A percentile compares a stretch with the other conserved stretches of the same genome.
Evolutionary conservation across 2,797 vertebrate species (phyloP).

Genomic region (Pangasius larnaudii): DNA sequence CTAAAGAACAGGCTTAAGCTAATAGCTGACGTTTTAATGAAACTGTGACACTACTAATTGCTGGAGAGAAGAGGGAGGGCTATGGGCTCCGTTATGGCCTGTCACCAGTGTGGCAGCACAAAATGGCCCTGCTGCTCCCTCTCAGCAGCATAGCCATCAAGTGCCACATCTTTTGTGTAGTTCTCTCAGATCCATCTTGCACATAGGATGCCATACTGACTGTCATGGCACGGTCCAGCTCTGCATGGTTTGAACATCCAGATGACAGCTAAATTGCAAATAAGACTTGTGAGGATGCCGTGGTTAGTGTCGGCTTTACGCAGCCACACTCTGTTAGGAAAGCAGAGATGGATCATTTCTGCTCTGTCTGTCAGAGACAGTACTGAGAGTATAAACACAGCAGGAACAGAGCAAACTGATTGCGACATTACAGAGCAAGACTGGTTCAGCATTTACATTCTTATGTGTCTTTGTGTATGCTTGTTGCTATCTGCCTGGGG

Average conservation of each 20-base stretch:
- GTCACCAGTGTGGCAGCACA: constrained; percentile 62
- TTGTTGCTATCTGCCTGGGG: constrained; percentile 17
- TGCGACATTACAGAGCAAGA: constrained; percentile 18
- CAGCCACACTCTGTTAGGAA: constrained; percentile 25
- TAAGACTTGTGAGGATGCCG: constrained; percentile 20
- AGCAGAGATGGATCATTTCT: constrained; percentile 44
- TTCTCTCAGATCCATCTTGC: constrained; percentile 44
- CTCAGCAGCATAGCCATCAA: constrained; percentile 59
- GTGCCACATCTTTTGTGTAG: constrained; percentile 55
- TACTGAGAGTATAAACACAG: constrained; percentile 48
- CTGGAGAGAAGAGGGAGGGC: constrained; percentile 74
- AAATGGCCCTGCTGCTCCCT: constrained; percentile 61
- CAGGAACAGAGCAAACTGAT: constrained; percentile 25
- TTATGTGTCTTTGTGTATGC: constrained; percentile 30
- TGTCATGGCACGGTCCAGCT: constrained; percentile 40
- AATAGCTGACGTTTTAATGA: constrained; percentile 81
- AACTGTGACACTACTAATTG: constrained; percentile 82
- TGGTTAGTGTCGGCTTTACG: constrained; percentile 35
- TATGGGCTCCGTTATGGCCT: constrained; percentile 60
- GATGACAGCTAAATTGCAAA: constrained; percentile 56
- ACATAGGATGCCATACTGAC: neutral
- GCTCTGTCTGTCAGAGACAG: constrained; percentile 26
- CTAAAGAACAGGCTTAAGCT: constrained; percentile 51
- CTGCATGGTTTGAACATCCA: constrained; percentile 10
- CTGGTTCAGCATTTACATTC: constrained; percentile 22